These are phyloP conservation scores for Acrossocheilus wenchowensis DNA, from an alignment of 2,797 vertebrate species.

Conservation along the genomic window DNA sequence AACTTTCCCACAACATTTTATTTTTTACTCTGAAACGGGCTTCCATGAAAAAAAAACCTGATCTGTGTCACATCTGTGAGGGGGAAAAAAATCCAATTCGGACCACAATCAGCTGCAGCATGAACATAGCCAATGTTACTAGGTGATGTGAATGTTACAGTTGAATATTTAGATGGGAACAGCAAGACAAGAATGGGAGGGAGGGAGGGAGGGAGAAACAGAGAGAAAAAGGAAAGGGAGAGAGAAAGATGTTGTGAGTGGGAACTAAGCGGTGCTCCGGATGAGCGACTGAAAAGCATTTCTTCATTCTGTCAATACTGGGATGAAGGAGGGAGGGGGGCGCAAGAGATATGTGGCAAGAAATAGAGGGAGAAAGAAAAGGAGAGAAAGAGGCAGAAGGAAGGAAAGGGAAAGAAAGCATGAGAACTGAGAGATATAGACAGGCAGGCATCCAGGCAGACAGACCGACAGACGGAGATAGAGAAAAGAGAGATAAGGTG, in stretches of 20 bases:
- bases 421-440: slow-evolving; percentile 52
- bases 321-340: slow-evolving; percentile 28
- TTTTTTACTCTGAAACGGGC: neutral
- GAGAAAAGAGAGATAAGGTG: slow-evolving; percentile 41
- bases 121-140: slow-evolving; percentile 48
- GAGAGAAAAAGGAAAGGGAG: slow-evolving; percentile 21
- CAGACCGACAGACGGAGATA: slow-evolving; percentile 54
- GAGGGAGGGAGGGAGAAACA: slow-evolving; percentile 8
- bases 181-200: slow-evolving; percentile 48
- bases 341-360: slow-evolving; percentile 54
- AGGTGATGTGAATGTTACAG: slow-evolving; percentile 51
- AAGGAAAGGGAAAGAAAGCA: slow-evolving; percentile 52
- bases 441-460: slow-evolving; percentile 46
- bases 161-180: slow-evolving; percentile 56
- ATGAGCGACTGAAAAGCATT: slow-evolving; percentile 53
- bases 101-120: slow-evolving; percentile 24
- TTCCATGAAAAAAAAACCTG: neutral
- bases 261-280: slow-evolving; percentile 38
- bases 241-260: slow-evolving; percentile 37
- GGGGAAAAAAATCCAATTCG: neutral
- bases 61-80: slow-evolving; percentile 11
- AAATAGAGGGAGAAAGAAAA: slow-evolving; percentile 37
- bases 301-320: slow-evolving; percentile 58
- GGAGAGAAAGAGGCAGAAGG: slow-evolving; percentile 42
- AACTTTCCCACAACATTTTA: neutral